A percentile compares a stretch with the other conserved stretches of the same genome.
These are phyloP conservation scores for Dolichomitus sp. DNA, from an alignment of 2,888 invertebrate species.

Conservation along the genomic window DNA sequence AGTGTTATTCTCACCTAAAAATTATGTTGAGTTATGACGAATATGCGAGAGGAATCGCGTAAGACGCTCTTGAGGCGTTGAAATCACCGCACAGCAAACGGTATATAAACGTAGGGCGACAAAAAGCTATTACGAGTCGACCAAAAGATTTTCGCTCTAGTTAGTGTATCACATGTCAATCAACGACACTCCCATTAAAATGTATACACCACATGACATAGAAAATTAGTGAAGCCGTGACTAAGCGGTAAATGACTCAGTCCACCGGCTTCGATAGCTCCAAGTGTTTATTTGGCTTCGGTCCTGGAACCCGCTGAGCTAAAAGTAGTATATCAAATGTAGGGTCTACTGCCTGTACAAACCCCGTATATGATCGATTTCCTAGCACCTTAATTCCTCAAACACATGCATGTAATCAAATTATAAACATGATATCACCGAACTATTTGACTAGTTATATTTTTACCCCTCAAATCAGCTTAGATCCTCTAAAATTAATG, in stretches of 20 bases:
- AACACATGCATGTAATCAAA: background rate
- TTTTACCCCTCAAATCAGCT: no score
- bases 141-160: slow-evolving; percentile 8
- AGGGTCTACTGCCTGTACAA: slow-evolving; percentile 12
- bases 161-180: slow-evolving; percentile 27
- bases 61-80: slow-evolving; percentile 45
- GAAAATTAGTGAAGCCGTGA: slow-evolving; percentile 75
- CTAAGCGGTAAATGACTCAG: slow-evolving; percentile 76
- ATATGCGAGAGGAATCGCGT: background rate
- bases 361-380: slow-evolving; percentile 39
- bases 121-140: slow-evolving; percentile 18
- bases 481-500: background rate
- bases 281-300: slow-evolving; percentile 80
- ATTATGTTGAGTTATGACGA: background rate
- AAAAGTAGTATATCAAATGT: slow-evolving; percentile 18
- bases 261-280: slow-evolving; percentile 58
- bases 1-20: background rate
- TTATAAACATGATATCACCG: background rate
- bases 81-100: slow-evolving; percentile 53
- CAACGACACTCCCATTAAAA: slow-evolving; percentile 31
- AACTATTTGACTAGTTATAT: background rate
- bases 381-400: slow-evolving; percentile 15
- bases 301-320: slow-evolving; percentile 58
- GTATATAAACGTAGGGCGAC: background rate
- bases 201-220: slow-evolving; percentile 1